These are phyloP conservation scores for Orycteropus afer DNA, from an alignment of 2,113 vertebrate genomes.

Conservation along the genomic window DNA sequence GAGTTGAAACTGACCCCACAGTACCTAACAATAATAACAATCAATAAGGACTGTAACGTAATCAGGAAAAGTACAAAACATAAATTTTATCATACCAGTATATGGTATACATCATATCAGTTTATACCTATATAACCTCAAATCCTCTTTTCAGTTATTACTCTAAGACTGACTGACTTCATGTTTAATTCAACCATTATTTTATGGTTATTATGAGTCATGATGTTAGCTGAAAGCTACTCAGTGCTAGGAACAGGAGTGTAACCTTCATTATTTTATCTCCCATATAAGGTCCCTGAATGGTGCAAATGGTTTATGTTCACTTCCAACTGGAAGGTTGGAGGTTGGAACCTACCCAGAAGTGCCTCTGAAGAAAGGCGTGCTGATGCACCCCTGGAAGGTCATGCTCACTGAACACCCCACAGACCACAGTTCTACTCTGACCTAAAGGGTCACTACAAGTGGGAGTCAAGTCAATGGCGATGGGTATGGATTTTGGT, in stretches of 20 bases:
- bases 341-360: not conserved
- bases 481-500: not conserved
- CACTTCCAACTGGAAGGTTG: not conserved
- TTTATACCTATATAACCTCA: no score
- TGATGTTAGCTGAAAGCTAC: not conserved
- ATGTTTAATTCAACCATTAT: not conserved
- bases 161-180: not conserved
- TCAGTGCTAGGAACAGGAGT: not conserved
- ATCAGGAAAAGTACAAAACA: not conserved
- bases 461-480: not conserved
- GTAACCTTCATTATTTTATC: not conserved
- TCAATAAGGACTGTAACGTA: not conserved
- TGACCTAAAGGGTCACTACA: not conserved
- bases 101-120: no score
- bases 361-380: not conserved
- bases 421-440: no score
- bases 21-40: no score
- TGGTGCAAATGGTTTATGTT: not conserved
- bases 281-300: not conserved
- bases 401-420: no score
- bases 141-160: not conserved
- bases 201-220: not conserved
- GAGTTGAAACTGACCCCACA: no score
- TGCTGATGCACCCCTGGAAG: no score
- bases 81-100: not conserved